A percentile compares a stretch with the other conserved stretches of the same genome.
phyloP scores from a whole-genome alignment of 2,113 vertebrate species.

The Thinocorus orbignyianus region DNA sequence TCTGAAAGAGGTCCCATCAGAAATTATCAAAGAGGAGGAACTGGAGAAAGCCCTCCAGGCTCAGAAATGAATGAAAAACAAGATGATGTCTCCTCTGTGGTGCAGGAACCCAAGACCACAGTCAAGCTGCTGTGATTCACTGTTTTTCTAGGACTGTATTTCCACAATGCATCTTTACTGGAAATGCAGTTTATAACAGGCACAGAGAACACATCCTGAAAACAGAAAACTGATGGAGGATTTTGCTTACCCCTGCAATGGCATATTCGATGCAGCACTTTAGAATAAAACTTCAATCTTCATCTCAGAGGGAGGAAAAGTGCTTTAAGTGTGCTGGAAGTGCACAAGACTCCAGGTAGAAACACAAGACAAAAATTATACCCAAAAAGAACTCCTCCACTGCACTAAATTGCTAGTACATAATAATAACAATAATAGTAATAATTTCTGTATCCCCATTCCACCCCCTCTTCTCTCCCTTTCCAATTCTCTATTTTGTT shows the following conservation, averaged over 20 bases:
- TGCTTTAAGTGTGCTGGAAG: background rate
- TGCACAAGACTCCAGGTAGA: background rate
- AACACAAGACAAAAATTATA: background rate
- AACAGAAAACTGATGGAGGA: background rate
- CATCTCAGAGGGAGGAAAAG: background rate
- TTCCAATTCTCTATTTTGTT: background rate
- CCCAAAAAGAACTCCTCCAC: background rate
- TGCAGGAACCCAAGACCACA: background rate
- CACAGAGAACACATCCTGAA: background rate
- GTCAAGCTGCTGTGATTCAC: background rate
- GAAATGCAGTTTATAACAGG: background rate
- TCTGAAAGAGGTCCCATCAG: background rate
- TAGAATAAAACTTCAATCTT: background rate
- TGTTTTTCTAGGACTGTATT: background rate
- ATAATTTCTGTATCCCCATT: background rate
- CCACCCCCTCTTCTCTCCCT: background rate
- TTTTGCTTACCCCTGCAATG: background rate
- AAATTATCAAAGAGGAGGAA: background rate
- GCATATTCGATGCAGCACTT: fast-evolving
- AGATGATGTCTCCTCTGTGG: background rate
- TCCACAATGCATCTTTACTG: background rate
- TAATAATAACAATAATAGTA: background rate
- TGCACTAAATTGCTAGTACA: background rate
- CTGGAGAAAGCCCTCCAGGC: background rate
- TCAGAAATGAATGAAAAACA: background rate